Evolutionary conservation across 2,113 vertebrate genomes (phyloP).

Genomic region (Recurvirostra avosetta): DNA sequence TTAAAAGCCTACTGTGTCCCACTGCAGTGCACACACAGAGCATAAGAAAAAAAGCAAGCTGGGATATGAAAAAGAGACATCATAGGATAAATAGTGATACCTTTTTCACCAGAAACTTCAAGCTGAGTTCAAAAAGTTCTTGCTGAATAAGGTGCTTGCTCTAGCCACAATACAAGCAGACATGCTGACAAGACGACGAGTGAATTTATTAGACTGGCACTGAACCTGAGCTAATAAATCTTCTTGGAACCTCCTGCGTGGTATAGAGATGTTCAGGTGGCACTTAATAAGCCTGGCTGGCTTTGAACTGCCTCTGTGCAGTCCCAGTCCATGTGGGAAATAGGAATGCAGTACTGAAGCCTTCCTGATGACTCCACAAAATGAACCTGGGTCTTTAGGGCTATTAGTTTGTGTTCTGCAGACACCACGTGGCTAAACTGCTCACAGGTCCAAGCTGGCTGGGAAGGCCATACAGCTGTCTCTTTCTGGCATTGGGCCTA

Average conservation of each 20-base stretch:
- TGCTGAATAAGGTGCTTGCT: background rate
- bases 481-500: background rate
- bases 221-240: background rate
- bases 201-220: background rate
- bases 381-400: background rate
- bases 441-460: background rate
- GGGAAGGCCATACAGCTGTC: background rate
- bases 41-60: background rate
- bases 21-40: background rate
- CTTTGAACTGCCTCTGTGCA: background rate
- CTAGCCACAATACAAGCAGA: background rate
- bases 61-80: background rate
- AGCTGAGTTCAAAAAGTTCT: background rate
- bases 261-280: background rate
- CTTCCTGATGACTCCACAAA: background rate
- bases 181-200: background rate
- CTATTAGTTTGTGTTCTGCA: background rate
- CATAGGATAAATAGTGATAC: background rate
- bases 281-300: background rate
- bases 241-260: background rate
- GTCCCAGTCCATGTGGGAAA: background rate
- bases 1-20: background rate
- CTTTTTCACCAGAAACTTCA: background rate
- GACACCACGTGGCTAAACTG: background rate
- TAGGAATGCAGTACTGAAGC: background rate